Evolutionary conservation across 2,888 invertebrate species (phyloP).

Genomic region (Temnothorax rugatulus): DNA sequence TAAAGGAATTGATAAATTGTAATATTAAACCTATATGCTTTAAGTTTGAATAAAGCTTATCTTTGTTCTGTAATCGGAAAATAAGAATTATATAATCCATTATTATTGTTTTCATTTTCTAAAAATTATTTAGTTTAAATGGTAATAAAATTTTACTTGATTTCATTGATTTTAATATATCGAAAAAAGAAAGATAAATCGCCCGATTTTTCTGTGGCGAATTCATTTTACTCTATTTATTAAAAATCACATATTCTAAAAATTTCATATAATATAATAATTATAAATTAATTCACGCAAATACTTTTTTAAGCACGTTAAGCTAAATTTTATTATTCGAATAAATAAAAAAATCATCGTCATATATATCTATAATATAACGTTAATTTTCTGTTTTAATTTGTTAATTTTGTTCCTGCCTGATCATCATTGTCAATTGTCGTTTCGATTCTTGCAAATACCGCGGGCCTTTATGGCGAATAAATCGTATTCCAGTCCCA

Average conservation of each 20-base stretch:
- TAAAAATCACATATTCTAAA: background rate
- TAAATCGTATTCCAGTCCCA: slow-evolving; percentile 5
- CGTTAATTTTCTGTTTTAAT: background rate
- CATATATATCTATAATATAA: background rate
- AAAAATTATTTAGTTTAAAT: background rate
- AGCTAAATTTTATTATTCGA: background rate
- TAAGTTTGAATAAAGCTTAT: background rate
- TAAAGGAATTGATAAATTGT: background rate
- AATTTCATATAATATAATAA: background rate
- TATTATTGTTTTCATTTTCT: background rate
- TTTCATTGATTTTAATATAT: background rate
- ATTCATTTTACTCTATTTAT: background rate
- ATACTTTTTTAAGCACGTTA: background rate
- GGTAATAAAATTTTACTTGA: background rate
- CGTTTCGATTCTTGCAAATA: background rate
- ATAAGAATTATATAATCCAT: background rate
- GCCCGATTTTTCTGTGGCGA: background rate
- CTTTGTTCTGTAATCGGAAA: background rate
- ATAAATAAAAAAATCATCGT: background rate
- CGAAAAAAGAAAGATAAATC: background rate
- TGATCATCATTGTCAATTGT: background rate
- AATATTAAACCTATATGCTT: background rate
- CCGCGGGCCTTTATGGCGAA: background rate
- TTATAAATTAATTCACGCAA: background rate
- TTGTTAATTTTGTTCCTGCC: background rate